These are phyloP conservation scores for Chrysodeixis includens DNA, from an alignment of 2,888 invertebrate species.

Conservation along the genomic window DNA sequence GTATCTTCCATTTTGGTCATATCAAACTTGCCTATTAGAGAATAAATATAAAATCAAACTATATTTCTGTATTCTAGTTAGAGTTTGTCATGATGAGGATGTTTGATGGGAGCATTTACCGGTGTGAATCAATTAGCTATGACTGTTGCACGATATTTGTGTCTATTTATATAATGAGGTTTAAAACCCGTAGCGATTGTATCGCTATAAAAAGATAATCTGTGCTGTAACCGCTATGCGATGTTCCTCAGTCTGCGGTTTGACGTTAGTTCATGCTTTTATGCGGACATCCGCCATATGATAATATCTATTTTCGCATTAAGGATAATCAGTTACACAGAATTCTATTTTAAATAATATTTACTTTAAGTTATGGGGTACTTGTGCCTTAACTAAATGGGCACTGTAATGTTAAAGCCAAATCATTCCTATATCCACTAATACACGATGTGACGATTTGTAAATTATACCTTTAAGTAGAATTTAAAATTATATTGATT, in stretches of 20 bases:
- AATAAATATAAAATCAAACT: not conserved
- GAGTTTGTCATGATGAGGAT: not conserved
- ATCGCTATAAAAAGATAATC: too few species aligned
- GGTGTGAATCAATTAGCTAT: not conserved
- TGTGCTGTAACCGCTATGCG: not conserved
- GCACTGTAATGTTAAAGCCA: conserved; percentile 40
- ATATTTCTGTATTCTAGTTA: not conserved
- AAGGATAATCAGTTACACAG: not conserved
- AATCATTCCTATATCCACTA: conserved; percentile 51
- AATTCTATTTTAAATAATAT: not conserved
- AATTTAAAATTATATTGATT: not conserved
- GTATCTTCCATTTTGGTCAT: conserved; percentile 38
- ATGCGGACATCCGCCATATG: not conserved
- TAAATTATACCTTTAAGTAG: not conserved
- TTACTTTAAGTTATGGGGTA: not conserved
- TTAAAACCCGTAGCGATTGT: not conserved
- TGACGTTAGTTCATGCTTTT: not conserved
- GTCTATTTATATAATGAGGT: not conserved
- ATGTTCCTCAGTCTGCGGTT: conserved; percentile 4
- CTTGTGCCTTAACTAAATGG: conserved; percentile 48
- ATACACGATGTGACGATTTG: conserved; percentile 25
- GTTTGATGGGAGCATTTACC: not conserved
- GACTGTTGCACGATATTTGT: not conserved
- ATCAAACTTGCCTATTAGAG: conserved; percentile 55
- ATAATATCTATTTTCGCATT: not conserved